A percentile compares a stretch with the other conserved stretches of the same genome.
Evolutionary conservation across 2,113 vertebrate genomes (phyloP).

Genomic region (Hyla sarda): DNA sequence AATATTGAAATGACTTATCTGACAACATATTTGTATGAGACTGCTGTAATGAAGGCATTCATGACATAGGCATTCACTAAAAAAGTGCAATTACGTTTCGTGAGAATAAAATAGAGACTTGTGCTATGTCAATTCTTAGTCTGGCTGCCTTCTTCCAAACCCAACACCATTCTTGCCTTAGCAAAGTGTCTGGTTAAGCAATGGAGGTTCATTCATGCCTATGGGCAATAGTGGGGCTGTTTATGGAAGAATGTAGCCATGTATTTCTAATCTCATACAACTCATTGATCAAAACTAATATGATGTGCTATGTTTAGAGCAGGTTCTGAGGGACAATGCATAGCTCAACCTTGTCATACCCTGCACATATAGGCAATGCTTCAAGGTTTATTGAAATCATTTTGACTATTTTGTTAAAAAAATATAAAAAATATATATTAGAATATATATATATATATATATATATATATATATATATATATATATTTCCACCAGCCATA

Average conservation of each 20-base stretch:
- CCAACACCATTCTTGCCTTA: no score
- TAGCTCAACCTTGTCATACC: neutral
- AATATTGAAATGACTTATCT: neutral
- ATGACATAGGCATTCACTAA: conserved; percentile 3
- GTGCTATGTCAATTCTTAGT: neutral
- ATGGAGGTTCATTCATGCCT: neutral
- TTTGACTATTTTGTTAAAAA: neutral
- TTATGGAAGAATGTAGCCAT: neutral
- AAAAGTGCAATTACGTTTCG: neutral
- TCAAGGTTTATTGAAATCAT: neutral
- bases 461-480: no score
- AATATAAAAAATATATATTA: neutral
- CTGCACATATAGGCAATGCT: neutral
- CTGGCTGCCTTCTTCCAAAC: neutral
- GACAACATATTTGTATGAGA: neutral
- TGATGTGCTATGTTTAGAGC: neutral
- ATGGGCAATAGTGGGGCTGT: neutral
- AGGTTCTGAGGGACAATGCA: neutral
- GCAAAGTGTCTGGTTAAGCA: no score
- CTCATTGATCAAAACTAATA: neutral
- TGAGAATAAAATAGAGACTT: neutral
- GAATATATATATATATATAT: neutral
- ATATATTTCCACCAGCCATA: no score
- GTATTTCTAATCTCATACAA: neutral
- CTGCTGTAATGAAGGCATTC: neutral